Percentiles rank a stretch among this genome's conserved stretches.
These are phyloP conservation scores for Chelonus insularis DNA, from an alignment of 1,140 invertebrate species.

Conservation along the genomic window DNA sequence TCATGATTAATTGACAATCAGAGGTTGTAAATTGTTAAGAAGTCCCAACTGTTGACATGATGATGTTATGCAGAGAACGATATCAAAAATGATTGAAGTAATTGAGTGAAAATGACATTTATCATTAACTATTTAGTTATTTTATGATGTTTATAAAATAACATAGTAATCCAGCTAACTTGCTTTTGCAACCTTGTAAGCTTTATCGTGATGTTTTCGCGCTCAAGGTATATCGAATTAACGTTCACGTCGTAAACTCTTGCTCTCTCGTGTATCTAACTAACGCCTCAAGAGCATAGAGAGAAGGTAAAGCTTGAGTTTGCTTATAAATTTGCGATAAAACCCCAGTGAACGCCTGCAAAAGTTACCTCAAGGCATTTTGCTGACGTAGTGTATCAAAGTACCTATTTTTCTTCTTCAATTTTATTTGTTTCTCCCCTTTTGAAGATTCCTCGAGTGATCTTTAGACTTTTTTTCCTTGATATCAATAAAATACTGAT, in stretches of 20 bases:
- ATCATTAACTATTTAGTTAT: neutral
- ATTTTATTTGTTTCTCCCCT: neutral
- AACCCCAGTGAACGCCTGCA: neutral
- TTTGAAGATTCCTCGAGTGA: neutral
- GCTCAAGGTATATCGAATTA: constrained; percentile 1
- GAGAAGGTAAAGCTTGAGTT: constrained; percentile 6
- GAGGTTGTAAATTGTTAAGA: too few relatives aligned
- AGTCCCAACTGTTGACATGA: too few relatives aligned
- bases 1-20: too few relatives aligned
- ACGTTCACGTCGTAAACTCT: neutral
- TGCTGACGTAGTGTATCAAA: constrained; percentile 16
- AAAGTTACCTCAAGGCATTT: neutral
- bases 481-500: too few relatives aligned
- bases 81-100: too few relatives aligned
- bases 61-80: too few relatives aligned
- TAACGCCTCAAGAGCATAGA: neutral
- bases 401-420: constrained; percentile 6
- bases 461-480: too few relatives aligned
- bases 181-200: neutral
- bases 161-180: neutral
- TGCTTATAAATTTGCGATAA: constrained; percentile 26
- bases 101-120: too few relatives aligned
- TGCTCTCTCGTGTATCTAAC: neutral
- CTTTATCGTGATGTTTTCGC: constrained; percentile 8
- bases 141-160: neutral